A percentile compares a stretch with the other conserved stretches of the same genome.
These are phyloP conservation scores for Lanistes nyassanus DNA, from an alignment of 1,140 invertebrate species.

Conservation along the genomic window DNA sequence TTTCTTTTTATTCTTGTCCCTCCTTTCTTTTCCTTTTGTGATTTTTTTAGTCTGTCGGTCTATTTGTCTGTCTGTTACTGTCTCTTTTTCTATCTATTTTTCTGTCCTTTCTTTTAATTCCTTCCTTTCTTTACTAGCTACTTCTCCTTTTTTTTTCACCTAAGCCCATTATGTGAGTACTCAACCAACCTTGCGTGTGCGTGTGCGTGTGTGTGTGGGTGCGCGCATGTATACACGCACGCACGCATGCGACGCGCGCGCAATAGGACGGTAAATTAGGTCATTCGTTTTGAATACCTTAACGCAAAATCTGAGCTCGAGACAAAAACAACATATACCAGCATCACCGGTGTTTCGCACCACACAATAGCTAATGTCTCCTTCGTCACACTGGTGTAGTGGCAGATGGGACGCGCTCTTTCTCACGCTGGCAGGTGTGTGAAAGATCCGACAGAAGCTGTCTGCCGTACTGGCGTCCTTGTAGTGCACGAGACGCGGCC, in stretches of 20 bases:
- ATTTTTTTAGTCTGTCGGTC: background rate
- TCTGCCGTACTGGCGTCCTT: too few relatives aligned
- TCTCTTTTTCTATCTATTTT: conserved; percentile 5
- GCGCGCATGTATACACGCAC: background rate
- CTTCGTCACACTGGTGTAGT: too few relatives aligned
- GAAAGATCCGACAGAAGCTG: too few relatives aligned
- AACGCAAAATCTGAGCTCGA: too few relatives aligned
- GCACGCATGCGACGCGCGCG: background rate
- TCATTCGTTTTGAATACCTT: too few relatives aligned
- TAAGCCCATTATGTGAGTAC: background rate
- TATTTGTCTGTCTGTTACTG: background rate
- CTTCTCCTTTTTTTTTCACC: background rate
- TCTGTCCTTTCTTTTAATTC: background rate
- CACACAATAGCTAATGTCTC: too few relatives aligned
- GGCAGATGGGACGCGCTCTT: too few relatives aligned
- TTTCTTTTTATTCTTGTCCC: background rate
- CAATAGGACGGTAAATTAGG: too few relatives aligned
- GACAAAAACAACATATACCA: too few relatives aligned
- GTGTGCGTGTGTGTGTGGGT: conserved; percentile 3
- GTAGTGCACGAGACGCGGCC: background rate
- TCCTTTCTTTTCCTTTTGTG: background rate
- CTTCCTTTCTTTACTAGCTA: background rate
- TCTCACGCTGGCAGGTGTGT: too few relatives aligned
- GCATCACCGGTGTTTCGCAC: too few relatives aligned
- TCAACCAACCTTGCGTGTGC: too few relatives aligned